Evolutionary conservation across 2,888 invertebrate species (phyloP), one percentile per base, ranked within the genome.

Genomic region (Patella caerulea): DNA sequence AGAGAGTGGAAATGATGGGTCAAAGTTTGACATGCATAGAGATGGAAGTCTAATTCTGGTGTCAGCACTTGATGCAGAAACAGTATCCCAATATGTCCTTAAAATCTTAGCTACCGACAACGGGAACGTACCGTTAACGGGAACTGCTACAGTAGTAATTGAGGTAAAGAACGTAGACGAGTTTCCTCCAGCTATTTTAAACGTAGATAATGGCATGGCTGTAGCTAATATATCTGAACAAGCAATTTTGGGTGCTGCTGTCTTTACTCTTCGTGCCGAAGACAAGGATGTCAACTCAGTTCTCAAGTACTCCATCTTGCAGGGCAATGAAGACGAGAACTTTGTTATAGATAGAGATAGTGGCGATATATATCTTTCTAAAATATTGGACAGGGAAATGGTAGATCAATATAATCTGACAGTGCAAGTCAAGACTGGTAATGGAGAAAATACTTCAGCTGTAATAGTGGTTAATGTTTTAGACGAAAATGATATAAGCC

Each of bases 381-480:
- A 95, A 71, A 92, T 93, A 55, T 93, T 98, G 52, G 98, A 98
- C 90, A 96, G 96, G 0, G 98, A 98, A 93, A 93, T 93, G 75
- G 76, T 77, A 24, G 78, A 81, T 34, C 34, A 73, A 4, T 85
- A 86, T 75, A 56, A 75, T 17, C 73, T 88, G 9, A 79, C 79
- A 5, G 74, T 88, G 4, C 55, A 76, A 12, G 85, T 82, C 1
- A 69, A 74, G 2, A 83, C 82, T 29, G 75, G 79, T 19, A 77
- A 79, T 5, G 81, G 80, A 0, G 79, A 82, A 59, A 78, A 79
- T 17, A 78, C 79, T 3, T 79, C 84, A 9, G 77, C 76, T 34
- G 81, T 75, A 4, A 59, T 85, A 1, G 78, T 82, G 1, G 95
- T 98, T 84, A 95, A 95, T 87, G 94, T 98, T 76, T 95, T 96